Percentiles rank a stretch among this genome's conserved stretches.
Conservation (phyloP, 2,888 invertebrate genomes). For the Acronicta aceris region DNA sequence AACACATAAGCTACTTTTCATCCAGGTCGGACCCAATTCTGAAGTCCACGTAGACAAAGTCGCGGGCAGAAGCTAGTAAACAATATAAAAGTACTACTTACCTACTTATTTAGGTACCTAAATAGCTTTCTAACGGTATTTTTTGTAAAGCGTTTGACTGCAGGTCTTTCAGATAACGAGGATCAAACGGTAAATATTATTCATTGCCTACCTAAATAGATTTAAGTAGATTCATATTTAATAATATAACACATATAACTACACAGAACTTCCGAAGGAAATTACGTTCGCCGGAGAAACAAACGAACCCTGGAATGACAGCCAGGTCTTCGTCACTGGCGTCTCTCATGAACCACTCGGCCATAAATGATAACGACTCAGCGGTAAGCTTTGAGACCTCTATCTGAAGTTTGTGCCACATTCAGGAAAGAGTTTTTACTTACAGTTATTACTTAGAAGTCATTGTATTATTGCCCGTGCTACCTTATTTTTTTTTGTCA, state of each 20-base stretch:
- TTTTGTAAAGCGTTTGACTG: conserved; percentile 74
- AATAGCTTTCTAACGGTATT: conserved; percentile 37
- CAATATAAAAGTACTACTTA: background rate
- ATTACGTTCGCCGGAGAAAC: conserved; percentile 88
- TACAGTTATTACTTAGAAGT: background rate
- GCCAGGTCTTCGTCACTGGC: conserved; percentile 84
- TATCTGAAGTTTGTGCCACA: background rate
- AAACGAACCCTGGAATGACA: conserved; percentile 76
- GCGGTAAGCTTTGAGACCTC: conserved; percentile 53
- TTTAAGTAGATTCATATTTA: conserved; percentile 3
- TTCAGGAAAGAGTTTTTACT: no score
- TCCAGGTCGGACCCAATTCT: no score
- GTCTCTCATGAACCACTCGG: conserved; percentile 80
- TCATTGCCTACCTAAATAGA: background rate
- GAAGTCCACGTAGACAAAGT: no score
- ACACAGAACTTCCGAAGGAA: conserved; percentile 91
- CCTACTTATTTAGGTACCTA: no score
- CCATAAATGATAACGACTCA: conserved; percentile 72
- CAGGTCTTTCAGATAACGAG: conserved; percentile 84
- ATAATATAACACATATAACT: conserved; percentile 20
- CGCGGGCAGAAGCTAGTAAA: no score
- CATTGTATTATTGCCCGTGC: no score
- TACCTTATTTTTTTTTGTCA: no score
- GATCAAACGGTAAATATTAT: conserved; percentile 79
- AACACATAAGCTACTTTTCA: no score